Evolutionary conservation across 2,888 invertebrate species (phyloP).

Genomic region (Dugesia japonica): DNA sequence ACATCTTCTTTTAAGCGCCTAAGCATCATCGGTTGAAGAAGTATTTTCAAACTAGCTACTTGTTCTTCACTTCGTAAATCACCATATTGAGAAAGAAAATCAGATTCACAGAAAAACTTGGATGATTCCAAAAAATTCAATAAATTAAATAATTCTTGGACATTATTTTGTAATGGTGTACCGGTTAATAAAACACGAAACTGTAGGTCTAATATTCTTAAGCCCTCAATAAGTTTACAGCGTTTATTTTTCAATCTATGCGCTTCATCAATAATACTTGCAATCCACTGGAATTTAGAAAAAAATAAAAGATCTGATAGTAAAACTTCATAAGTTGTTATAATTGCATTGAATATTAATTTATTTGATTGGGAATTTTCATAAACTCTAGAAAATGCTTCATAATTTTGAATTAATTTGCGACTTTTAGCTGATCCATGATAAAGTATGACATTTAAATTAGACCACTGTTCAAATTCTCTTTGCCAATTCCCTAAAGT

Average conservation of each 20-base stretch:
- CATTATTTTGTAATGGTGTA: slow-evolving; percentile 94
- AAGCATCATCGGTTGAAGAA: slow-evolving; percentile 97
- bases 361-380: slow-evolving; percentile 49
- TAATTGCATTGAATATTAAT: slow-evolving; percentile 78
- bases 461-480: slow-evolving; percentile 94
- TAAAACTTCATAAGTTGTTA: slow-evolving; percentile 96
- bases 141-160: slow-evolving; percentile 87
- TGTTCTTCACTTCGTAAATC: slow-evolving; percentile 83
- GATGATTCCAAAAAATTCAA: slow-evolving; percentile 89
- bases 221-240: slow-evolving; percentile 83
- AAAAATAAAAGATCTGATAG: slow-evolving; percentile 88
- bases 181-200: slow-evolving; percentile 68
- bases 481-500: slow-evolving; percentile 99
- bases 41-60: slow-evolving; percentile 53
- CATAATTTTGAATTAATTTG: slow-evolving; percentile 92
- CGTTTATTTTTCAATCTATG: slow-evolving; percentile 94
- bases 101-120: slow-evolving; percentile 74
- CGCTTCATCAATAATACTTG: slow-evolving; percentile 94
- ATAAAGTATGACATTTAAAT: slow-evolving; percentile 91
- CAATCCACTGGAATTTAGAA: slow-evolving; percentile 78
- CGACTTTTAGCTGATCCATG: slow-evolving; percentile 74
- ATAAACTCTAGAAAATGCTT: slow-evolving; percentile 79
- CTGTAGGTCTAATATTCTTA: slow-evolving; percentile 72
- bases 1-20: slow-evolving; percentile 93
- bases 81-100: slow-evolving; percentile 84